Evolutionary conservation across 2,888 invertebrate genomes (phyloP), one percentile per base, ranked within the genome.

Genomic region (Melanophora roralis): DNA sequence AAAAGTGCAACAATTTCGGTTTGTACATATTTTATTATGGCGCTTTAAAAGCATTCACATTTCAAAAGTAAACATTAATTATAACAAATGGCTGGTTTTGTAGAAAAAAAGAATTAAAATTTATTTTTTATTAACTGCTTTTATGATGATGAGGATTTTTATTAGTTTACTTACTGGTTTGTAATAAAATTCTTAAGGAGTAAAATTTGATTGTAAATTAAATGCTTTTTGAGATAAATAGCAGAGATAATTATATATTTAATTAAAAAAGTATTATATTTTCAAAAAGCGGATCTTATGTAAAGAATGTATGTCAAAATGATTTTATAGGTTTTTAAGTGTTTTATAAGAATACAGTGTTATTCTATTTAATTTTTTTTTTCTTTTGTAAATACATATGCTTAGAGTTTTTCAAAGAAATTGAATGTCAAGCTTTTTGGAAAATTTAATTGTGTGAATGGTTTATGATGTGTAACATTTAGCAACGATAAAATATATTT

Each of bases 51-150:
- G 51, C 60, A 62, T 69, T 47, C 69, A 76, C 55, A 64, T 64
- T 76, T 69, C 69, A 62, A 76, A 76, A 45, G 62, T 69, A 62
- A 76, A 76, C 76, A 76, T 64, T 76, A 69, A 76, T 69, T 76
- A 76, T 76, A 76, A 69, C 74, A 65, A 74, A 64, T 64, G 23
- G 53, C 27, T 36, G 27, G 45, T 60, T 71, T 60, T 23, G 11
- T 2, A 12, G 1, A 49, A 23, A 23, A n/a, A 34, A 38, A 36
- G 45, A 62, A 51, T 34, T 32, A n/a, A 55, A 57, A 47, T 47
- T 19, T 32, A 38, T 57, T 73, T 55, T 45, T 68, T 19, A 38
- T 51, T 14, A 51, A 12, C 12, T 6, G 1, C 5, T 16, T 65
- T 38, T 27, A 16, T 51, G 16, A 16, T 51, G 16, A 9, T 34